Evolutionary conservation across 2,113 vertebrate species (phyloP).

Genomic region (Tachysurus fulvidraco): DNA sequence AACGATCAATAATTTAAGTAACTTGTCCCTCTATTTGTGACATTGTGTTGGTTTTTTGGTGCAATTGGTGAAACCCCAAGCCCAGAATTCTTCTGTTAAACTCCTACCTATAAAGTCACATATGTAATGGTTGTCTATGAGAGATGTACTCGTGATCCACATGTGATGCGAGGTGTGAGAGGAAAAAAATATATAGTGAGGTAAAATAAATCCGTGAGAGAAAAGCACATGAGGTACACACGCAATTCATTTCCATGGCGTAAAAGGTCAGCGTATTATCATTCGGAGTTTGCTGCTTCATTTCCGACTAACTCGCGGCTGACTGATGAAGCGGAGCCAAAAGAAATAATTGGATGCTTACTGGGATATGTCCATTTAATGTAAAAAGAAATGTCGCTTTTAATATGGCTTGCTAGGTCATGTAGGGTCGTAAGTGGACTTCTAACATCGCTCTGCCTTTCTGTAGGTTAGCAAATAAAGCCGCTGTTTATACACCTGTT

Average conservation of each 20-base stretch:
- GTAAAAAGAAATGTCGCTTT: constrained; percentile 4
- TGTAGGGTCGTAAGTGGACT: too few species aligned
- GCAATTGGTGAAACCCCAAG: too few species aligned
- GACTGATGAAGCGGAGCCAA: neutral
- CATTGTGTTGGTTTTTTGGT: too few species aligned
- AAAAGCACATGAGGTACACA: neutral
- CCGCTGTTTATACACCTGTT: neutral
- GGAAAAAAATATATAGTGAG: neutral
- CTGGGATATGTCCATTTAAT: neutral
- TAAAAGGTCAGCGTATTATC: constrained; percentile 20
- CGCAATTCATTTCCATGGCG: neutral
- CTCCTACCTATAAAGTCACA: too few species aligned
- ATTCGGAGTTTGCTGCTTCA: neutral
- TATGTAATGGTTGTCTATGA: too few species aligned
- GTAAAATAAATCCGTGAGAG: neutral
- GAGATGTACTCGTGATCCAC: neutral
- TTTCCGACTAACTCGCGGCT: neutral
- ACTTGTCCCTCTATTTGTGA: too few species aligned
- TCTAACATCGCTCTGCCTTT: neutral
- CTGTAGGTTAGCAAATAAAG: neutral
- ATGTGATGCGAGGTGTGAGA: neutral
- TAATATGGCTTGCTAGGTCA: constrained; percentile 5
- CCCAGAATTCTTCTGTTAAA: too few species aligned
- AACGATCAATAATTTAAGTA: too few species aligned
- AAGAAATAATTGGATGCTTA: constrained; percentile 28